Percentiles rank a stretch among this genome's conserved stretches.
Evolutionary conservation across 2,888 invertebrate genomes (phyloP).

Genomic region (Acanthosepion pharaonis): DNA sequence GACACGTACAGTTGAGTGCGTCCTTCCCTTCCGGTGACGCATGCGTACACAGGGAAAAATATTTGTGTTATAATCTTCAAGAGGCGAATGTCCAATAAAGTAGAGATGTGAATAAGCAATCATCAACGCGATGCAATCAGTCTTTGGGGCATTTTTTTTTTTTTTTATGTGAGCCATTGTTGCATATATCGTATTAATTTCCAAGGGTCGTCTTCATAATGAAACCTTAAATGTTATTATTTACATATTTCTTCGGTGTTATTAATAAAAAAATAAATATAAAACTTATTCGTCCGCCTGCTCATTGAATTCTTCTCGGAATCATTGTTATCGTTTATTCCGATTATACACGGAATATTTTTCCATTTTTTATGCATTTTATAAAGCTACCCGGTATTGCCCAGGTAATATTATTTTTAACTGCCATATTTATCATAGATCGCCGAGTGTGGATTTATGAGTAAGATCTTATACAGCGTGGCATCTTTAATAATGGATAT

Average conservation of each 20-base stretch:
- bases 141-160: not conserved
- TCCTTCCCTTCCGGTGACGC: not conserved
- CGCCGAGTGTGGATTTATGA: too few species aligned
- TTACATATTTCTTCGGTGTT: not conserved
- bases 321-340: too few species aligned
- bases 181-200: constrained; percentile 18
- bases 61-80: not conserved
- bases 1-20: not conserved
- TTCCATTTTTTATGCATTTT: too few species aligned
- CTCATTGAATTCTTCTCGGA: too few species aligned
- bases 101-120: not conserved
- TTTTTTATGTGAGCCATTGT: not conserved
- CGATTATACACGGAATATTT: too few species aligned
- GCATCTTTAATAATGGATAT: too few species aligned
- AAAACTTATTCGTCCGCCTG: too few species aligned
- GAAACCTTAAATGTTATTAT: not conserved
- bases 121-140: not conserved
- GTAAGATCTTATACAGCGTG: too few species aligned
- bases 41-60: not conserved
- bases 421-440: too few species aligned
- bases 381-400: too few species aligned
- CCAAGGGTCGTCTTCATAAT: not conserved
- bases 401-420: too few species aligned
- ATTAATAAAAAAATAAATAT: not conserved
- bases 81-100: not conserved